Base-by-base conservation (phyloP, 2,113 vertebrate species). In the Rhea pennata region DNA sequence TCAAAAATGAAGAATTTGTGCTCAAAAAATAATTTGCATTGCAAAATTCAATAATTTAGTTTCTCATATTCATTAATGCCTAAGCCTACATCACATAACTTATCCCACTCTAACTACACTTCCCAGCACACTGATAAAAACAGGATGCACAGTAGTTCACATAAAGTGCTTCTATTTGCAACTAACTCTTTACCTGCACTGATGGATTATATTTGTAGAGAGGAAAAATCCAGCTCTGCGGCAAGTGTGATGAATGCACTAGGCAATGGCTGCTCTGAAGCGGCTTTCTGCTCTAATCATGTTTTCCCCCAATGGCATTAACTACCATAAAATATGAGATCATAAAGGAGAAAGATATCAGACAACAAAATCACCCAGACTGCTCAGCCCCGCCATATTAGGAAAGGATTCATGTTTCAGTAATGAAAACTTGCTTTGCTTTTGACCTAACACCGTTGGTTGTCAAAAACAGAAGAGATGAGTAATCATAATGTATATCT, bases 11-110 rank as follows among this genome's bases (percentile, higher is more conserved):
- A 97, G 98, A 98, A 98, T 98, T 98, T 98, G 98, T 97, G 96
- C 97, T 98, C 97, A 96, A 98, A 98, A 97, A 98, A 98, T 96
- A 98, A 98, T 98, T 98, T 98, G 98, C 98, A 98, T 98, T 98
- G 98, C 98, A 98, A 98, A 98, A 98, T 95, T 95, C 97, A 97
- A 97, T 98, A 98, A 98, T 98, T 98, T 98, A 98, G 97, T 97
- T 98, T 98, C 98, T 98, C 97, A 96, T 98, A 98, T 98, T 98
- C 98, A 97, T 98, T 98, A 98, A 98, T 96, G 97, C 97, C 96
- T 97, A 96, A 97, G 97, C 97, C 97, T 93, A 98, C 97, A 98
- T 95, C 96, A 97, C 97, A 98, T 98, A 98, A 98, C 96, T 98
- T 98, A 98, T 92, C 96, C 96, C 83, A 84, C 83, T 97, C 93